Conservation (phyloP, 2,113 vertebrate species). For the Dromaius novaehollandiae region DNA sequence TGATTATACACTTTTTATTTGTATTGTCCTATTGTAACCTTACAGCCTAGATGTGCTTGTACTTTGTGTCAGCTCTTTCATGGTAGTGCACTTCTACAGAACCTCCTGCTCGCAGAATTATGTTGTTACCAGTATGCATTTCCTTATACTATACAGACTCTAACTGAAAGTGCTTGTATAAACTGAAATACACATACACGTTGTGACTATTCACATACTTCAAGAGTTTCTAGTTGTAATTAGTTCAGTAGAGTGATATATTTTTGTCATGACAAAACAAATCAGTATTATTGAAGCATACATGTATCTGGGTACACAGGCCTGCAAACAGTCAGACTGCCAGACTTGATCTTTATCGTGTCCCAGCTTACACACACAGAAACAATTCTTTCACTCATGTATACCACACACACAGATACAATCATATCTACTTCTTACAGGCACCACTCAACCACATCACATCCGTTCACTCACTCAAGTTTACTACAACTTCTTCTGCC, state of each 20-base stretch:
- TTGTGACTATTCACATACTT: neutral
- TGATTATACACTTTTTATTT: neutral
- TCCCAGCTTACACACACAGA: neutral
- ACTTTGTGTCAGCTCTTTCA: neutral
- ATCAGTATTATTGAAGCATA: neutral
- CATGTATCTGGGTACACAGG: neutral
- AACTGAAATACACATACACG: neutral
- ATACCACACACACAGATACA: neutral
- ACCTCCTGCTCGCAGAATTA: neutral
- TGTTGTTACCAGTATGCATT: no score
- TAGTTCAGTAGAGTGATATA: neutral
- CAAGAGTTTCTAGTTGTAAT: neutral
- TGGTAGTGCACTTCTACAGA: neutral
- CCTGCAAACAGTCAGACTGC: neutral
- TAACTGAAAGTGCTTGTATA: neutral
- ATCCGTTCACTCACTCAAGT: neutral
- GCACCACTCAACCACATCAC: neutral
- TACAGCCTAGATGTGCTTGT: neutral
- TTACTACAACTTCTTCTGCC: neutral
- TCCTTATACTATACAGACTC: neutral
- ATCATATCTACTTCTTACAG: neutral
- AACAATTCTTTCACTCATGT: neutral
- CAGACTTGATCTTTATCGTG: accelerated
- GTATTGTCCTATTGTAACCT: neutral
- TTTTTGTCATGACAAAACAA: neutral